Percentiles rank a stretch among this genome's conserved stretches.
phyloP scores from a whole-genome alignment of 2,797 vertebrate genomes.

The Anomalospiza imberbis region DNA sequence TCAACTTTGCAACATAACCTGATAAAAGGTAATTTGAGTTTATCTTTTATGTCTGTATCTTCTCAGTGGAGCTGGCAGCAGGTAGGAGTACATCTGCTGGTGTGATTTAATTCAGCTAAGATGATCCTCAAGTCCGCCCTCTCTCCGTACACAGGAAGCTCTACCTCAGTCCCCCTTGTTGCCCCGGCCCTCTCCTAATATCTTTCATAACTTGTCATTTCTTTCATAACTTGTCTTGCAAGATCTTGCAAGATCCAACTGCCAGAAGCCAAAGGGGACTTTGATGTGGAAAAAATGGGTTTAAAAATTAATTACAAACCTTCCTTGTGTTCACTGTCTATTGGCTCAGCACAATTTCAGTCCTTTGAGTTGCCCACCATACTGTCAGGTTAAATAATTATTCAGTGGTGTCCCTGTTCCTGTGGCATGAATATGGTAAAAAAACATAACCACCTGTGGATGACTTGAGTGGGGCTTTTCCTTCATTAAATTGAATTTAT shows the following conservation, averaged over 20 bases:
- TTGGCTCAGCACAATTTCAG: fast-evolving
- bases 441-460: neutral
- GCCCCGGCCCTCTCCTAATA: neutral
- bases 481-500: neutral
- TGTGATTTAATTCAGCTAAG: neutral
- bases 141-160: neutral
- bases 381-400: neutral
- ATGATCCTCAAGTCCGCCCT: neutral
- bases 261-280: neutral
- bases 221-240: too few relatives aligned
- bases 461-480: neutral
- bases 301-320: neutral
- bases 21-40: conserved; percentile 22
- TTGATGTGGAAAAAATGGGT: neutral
- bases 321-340: neutral
- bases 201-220: neutral
- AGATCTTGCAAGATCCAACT: neutral
- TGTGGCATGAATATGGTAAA: neutral
- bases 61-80: neutral
- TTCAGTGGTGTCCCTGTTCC: neutral
- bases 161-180: neutral
- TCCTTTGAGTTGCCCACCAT: neutral
- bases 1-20: conserved; percentile 18
- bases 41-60: neutral
- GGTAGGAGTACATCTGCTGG: neutral